Evolutionary conservation across 2,113 vertebrate species (phyloP), one percentile per base, ranked within the genome.

Genomic region (Anas platyrhynchos): DNA sequence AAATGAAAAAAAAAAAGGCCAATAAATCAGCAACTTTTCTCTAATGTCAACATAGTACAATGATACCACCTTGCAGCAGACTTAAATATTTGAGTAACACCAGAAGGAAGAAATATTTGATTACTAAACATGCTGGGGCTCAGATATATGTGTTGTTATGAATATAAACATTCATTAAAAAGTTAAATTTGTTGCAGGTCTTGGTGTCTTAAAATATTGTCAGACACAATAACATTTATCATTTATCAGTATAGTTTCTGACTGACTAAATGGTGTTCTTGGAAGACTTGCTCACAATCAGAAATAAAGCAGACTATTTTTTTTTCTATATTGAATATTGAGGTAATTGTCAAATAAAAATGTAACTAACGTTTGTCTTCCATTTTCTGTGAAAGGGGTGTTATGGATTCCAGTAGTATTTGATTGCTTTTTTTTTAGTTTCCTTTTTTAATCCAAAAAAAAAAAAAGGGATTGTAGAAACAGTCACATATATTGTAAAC

Each of bases 41-140:
- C 91, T 56, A 4, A 13, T 78, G 43, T 23, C n/a, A 66, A 74
- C 55, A 61, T 52, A 41, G 34, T 61, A 21, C 25, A 80, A 38
- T 87, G 56, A 43, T 86, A 92, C 65, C 91, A 74, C 46, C 27
- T 88, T 52, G 34, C 44, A 69, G 54, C 56, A 88, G 66, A 44
- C n/a, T 84, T 54, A 93, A 79, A 59, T 61, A 66, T 86, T 72
- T 91, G 59, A 95, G 56, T 46, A 56, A 52, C 52, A 61, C 5
- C 61, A 88, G 63, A 52, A 95, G 52, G 41, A 93, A 76, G 50
- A 81, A 97, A 74, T 61, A 78, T 88, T 91, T 96, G 48, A 54
- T 71, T 88, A 48, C 26, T n/a, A 83, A 82, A 72, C 7, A 23
- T 79, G n/a, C 25, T 32, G 22, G 31, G 48, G 34, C 59, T 66